Base-by-base conservation (phyloP, 2,888 invertebrate genomes). In the Blera fallax region DNA sequence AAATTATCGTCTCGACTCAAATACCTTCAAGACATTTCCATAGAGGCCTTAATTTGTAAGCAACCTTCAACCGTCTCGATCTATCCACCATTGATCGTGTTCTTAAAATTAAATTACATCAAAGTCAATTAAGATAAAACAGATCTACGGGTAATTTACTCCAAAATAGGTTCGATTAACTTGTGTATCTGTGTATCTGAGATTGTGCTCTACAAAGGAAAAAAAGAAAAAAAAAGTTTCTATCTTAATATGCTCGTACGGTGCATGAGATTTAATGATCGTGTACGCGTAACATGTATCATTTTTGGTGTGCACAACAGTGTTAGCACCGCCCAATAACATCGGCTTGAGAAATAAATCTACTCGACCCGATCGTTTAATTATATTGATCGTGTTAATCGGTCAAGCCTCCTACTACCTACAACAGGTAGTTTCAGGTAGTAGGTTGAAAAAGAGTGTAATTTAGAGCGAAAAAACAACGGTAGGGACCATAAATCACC, bases 41-140 rank as follows among this genome's bases (percentile, higher is more conserved):
- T 54, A 54, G 45, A 16, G 8, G 37, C 43, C 56, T 56, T 58
- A 58, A 48, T 27, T 67, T 27, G 56, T 18, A 8, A 11, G 16
- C 34, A 76, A 67, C 76, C 76, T 76, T 76, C 34, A 56, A 56
- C 14, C 29, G 45, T 48, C 45, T 37, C 64, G 56, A 65, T 65
- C 54, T 58, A 50, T 76, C 67, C 37, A 52, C 58, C 67, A 76
- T 1, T 32, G 64, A 29, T 40, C 40, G 32, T 67, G 67, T 56
- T 65, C 65, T 65, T 37, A n/a, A 54, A 56, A 8, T 43, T 32
- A n/a, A 74, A 16, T 43, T 29, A 74, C 74, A 64, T 40, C 34
- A 48, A 24, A 27, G 45, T 37, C 76, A 76, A 76, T 76, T 76
- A 76, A 67, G 24, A 8, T 50, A 34, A 40, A 45, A 67, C 76